Percentiles rank a stretch among this genome's conserved stretches.
These are phyloP conservation scores for Oxyruncus cristatus DNA, from an alignment of 2,113 vertebrate genomes.

Conservation along the genomic window DNA sequence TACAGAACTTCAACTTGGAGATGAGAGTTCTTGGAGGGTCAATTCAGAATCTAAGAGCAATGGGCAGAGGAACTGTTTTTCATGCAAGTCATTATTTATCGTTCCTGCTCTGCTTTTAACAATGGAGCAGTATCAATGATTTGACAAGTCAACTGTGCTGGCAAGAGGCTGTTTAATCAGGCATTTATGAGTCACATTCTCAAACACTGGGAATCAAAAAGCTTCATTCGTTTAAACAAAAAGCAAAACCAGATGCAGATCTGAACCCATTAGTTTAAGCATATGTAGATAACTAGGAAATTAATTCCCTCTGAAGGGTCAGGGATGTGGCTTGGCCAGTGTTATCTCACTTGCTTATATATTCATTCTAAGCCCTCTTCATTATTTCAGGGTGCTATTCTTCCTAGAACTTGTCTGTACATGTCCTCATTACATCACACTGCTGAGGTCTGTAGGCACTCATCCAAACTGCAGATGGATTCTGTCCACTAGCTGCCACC, in stretches of 20 bases:
- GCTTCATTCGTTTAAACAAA: neutral
- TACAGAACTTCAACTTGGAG: neutral
- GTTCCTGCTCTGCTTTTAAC: neutral
- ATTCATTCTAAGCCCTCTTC: neutral
- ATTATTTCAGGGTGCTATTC: conserved; percentile 2
- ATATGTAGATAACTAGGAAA: neutral
- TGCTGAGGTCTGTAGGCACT: neutral
- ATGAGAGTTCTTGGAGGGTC: neutral
- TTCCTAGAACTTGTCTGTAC: neutral
- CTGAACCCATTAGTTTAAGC: neutral
- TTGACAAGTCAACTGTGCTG: neutral
- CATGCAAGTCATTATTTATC: neutral
- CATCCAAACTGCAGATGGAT: neutral
- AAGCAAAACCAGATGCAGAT: neutral
- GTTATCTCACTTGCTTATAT: neutral
- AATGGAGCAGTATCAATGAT: neutral
- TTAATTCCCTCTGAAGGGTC: neutral
- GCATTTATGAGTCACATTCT: neutral
- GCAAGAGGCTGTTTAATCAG: neutral
- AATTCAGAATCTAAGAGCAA: neutral
- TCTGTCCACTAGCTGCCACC: neutral
- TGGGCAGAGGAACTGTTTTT: neutral
- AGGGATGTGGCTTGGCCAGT: neutral
- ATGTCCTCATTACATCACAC: neutral
- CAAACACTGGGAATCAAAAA: neutral